phyloP scores from a whole-genome alignment of 2,113 vertebrate genomes.

The Antechinus stuartii region DNA sequence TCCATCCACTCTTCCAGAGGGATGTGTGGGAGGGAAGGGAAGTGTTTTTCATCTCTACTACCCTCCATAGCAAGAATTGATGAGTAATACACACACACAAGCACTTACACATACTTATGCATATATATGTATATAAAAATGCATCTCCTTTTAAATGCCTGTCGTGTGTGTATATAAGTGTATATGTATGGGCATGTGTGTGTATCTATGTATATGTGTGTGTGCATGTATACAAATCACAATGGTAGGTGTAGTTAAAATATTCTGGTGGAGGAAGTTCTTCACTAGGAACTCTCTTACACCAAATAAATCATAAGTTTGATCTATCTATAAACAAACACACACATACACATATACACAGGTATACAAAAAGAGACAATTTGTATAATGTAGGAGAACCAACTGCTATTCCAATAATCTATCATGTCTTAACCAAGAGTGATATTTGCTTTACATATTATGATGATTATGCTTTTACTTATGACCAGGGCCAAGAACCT shows the following conservation, averaged over 20 bases:
- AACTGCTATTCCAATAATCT: background rate
- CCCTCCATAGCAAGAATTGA: background rate
- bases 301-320: background rate
- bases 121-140: too few relatives aligned
- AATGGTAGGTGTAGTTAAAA: background rate
- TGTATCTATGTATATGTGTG: background rate
- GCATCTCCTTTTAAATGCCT: too few relatives aligned
- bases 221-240: too few relatives aligned
- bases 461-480: background rate
- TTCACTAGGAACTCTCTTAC: background rate
- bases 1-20: background rate
- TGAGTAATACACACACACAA: background rate
- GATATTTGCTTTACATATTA: background rate
- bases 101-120: background rate
- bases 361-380: background rate
- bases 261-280: background rate
- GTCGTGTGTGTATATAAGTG: background rate
- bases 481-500: background rate
- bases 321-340: background rate
- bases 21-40: background rate
- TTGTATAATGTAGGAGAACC: slow-evolving; percentile 34
- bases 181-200: too few relatives aligned
- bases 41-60: background rate
- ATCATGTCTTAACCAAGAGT: background rate
- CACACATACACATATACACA: background rate